Evolutionary conservation across 2,113 vertebrate genomes (phyloP), one percentile per base, ranked within the genome.

Genomic region (Solea solea): DNA sequence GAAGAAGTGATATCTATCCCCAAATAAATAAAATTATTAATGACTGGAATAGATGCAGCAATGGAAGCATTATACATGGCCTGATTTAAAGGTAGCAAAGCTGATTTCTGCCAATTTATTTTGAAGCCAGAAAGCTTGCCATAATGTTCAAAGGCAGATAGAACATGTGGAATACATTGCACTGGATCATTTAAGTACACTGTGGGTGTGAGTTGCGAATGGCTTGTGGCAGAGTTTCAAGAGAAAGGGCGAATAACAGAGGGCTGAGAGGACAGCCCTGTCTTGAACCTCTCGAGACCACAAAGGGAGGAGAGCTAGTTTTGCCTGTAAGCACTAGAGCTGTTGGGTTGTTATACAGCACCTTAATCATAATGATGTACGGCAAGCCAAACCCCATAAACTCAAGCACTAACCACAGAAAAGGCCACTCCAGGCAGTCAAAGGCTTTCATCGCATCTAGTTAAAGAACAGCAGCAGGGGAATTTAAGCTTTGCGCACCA

Each of bases 41-140:
- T 21, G 21, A 21, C 21, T 21, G 21, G 21, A 21, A 21, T 21
- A 21, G 21, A 21, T 21, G 21, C 21, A 21, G 21, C 21, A 21
- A 21, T 21, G 21, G 21, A 21, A 21, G 21, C 21, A 21, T 21
- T 21, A 21, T 21, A 21, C 21, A 21, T n/a, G 48, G 14, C 14
- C 56, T 49, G 27, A 40, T 58, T 57, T 10, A 69, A 14, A 40
- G 54, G 27, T n/a, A 69, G 2, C 27, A 58, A 41, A 2, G 13
- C 42, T 4, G 66, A 69, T 40, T 69, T 58, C 44, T 49, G 27
- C 44, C 66, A 57, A 5, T 69, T 69, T 9, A 69, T 69, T 49
- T 49, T 58, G 13, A 69, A 69, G 13, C 34, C 34, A 6, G 34
- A 34, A 34, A 34, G 34, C 34, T 6, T 34, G 5, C 34, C 34